Percentiles rank a stretch among this genome's conserved stretches.
These are phyloP conservation scores for Nudaria mundana DNA, from an alignment of 2,888 invertebrate species.

Conservation along the genomic window DNA sequence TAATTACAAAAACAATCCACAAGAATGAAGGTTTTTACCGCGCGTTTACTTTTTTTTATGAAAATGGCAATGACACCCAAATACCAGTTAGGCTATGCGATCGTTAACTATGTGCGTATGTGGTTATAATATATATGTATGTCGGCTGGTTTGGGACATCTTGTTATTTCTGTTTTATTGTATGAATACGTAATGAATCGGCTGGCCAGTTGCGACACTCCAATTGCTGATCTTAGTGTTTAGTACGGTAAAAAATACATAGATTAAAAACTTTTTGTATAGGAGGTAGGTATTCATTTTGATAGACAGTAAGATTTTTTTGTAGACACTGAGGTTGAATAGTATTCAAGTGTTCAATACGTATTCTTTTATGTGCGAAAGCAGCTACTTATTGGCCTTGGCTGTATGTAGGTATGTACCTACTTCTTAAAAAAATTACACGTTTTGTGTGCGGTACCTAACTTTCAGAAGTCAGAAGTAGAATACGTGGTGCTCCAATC, in stretches of 20 bases:
- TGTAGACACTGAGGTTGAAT: too few relatives aligned
- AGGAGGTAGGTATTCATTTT: too few relatives aligned
- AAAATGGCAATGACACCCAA: constrained; percentile 18
- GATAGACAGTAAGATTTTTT: too few relatives aligned
- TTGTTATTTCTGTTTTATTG: constrained; percentile 78
- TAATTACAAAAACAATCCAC: constrained; percentile 6
- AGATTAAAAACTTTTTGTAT: constrained; percentile 37
- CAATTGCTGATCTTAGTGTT: constrained; percentile 65
- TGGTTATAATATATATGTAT: constrained; percentile 27
- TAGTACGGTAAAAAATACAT: constrained; percentile 59
- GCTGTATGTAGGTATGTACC: too few relatives aligned
- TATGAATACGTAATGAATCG: constrained; percentile 71
- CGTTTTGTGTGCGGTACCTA: too few relatives aligned
- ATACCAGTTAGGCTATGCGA: constrained; percentile 16
- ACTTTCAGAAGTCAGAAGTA: too few relatives aligned
- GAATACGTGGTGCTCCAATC: too few relatives aligned
- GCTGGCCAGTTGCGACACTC: constrained; percentile 63
- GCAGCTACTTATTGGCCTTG: too few relatives aligned
- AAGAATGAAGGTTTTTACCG: background rate
- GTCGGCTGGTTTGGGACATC: constrained; percentile 43
- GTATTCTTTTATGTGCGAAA: too few relatives aligned
- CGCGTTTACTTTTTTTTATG: constrained; percentile 4
- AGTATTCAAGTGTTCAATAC: too few relatives aligned
- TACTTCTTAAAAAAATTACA: too few relatives aligned
- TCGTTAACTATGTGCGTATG: constrained; percentile 14